Evolutionary conservation across 2,888 invertebrate genomes (phyloP).

Genomic region (Halictus quadricinctus): DNA sequence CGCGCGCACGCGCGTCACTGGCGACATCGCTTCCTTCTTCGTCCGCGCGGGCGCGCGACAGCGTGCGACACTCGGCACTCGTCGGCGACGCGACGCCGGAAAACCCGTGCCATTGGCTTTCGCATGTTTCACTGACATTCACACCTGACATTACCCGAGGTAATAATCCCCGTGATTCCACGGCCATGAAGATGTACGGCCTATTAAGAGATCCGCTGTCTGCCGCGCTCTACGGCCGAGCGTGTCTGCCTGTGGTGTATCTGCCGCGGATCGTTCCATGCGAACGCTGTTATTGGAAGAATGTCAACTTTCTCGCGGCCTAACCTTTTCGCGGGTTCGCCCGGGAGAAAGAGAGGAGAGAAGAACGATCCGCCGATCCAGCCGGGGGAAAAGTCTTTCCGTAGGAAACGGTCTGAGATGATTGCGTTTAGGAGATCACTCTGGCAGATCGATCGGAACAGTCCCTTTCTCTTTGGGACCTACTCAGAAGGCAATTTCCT

Average conservation of each 20-base stretch:
- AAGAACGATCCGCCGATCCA: neutral
- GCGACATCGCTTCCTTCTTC: neutral
- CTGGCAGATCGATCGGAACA: no score
- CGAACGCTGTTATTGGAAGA: constrained; percentile 11
- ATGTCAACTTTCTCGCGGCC: constrained; percentile 17
- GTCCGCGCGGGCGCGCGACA: neutral
- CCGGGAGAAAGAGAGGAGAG: neutral
- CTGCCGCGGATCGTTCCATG: neutral
- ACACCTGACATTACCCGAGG: constrained; percentile 63
- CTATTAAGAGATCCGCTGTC: constrained; percentile 27
- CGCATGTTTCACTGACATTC: constrained; percentile 65
- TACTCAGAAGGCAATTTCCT: no score
- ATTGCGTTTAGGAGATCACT: neutral
- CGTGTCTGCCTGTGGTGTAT: neutral
- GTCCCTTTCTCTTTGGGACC: no score
- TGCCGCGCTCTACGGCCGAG: neutral
- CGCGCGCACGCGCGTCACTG: constrained; percentile 29
- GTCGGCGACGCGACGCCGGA: constrained; percentile 19
- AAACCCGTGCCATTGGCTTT: constrained; percentile 67
- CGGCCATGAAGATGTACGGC: constrained; percentile 20
- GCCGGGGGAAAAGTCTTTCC: neutral
- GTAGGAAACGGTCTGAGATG: neutral
- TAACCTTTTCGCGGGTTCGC: constrained; percentile 9
- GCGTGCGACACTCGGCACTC: neutral
- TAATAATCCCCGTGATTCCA: constrained; percentile 46